phyloP scores from a whole-genome alignment of 1,140 invertebrate species.

The Agrilus planipennis region DNA sequence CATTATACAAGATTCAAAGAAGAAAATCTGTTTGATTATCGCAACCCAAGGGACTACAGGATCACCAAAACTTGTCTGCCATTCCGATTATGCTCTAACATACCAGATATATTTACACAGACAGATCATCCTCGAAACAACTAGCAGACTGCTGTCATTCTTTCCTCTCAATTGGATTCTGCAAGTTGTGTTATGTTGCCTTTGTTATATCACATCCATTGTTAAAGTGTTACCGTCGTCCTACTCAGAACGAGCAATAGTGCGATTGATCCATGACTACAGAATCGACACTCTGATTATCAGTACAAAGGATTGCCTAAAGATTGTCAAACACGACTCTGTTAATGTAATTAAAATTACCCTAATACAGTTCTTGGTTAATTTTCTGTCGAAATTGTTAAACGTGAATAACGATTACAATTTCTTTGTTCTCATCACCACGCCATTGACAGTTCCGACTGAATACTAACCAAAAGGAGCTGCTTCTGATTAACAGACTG shows the following conservation, averaged over 20 bases:
- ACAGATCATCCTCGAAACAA: not conserved
- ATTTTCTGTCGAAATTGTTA: not conserved
- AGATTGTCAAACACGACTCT: not conserved
- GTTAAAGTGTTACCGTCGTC: slow-evolving; percentile 14
- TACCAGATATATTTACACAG: slow-evolving; percentile 15
- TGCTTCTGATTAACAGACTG: too few relatives aligned
- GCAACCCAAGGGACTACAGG: slow-evolving; percentile 17
- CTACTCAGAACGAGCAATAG: slow-evolving; percentile 19
- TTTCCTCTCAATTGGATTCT: slow-evolving; percentile 20
- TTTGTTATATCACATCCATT: slow-evolving; percentile 13
- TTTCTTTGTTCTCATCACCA: too few relatives aligned
- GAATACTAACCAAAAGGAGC: too few relatives aligned
- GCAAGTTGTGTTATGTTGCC: slow-evolving; percentile 16
- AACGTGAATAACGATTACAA: too few relatives aligned
- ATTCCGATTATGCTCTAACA: slow-evolving; percentile 19
- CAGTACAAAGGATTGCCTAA: slow-evolving; percentile 15
- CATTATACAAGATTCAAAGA: slow-evolving; percentile 10
- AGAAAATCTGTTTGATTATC: slow-evolving; percentile 18
- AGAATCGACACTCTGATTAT: slow-evolving; percentile 17
- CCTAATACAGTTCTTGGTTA: not conserved
- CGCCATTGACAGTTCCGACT: too few relatives aligned
- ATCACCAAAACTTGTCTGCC: slow-evolving; percentile 17
- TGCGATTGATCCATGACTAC: slow-evolving; percentile 23
- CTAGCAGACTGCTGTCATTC: slow-evolving; percentile 19
- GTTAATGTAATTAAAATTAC: not conserved